Evolutionary conservation across 1,140 invertebrate genomes (phyloP).

Genomic region (Rhyzopertha dominica): DNA sequence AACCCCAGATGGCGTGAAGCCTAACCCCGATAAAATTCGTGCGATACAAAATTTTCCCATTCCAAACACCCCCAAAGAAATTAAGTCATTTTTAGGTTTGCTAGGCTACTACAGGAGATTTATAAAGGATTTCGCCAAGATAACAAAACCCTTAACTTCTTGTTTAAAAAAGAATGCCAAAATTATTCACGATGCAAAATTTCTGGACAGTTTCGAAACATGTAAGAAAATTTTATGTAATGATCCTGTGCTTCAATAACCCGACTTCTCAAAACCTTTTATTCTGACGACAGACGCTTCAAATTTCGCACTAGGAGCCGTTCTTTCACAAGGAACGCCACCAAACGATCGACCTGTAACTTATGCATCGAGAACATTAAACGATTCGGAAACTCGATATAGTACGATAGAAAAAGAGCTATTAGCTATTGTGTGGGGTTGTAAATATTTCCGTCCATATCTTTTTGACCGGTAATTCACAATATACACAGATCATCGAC

Average conservation of each 20-base stretch:
- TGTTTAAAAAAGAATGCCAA: no score
- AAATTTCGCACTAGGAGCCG: slow-evolving; percentile 19
- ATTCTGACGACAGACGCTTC: slow-evolving; percentile 29
- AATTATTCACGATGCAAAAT: no score
- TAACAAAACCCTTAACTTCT: no score
- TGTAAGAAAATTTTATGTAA: no score
- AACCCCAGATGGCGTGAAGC: no score
- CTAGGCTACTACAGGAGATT: no score
- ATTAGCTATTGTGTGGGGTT: slow-evolving; percentile 10
- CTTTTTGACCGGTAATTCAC: slow-evolving; percentile 5
- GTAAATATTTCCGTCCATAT: slow-evolving; percentile 9
- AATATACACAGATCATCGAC: slow-evolving; percentile 6
- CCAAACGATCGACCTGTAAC: slow-evolving; percentile 15
- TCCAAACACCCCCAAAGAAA: no score
- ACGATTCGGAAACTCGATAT: slow-evolving; percentile 5
- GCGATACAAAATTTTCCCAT: no score
- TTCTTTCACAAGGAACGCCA: slow-evolving; percentile 34
- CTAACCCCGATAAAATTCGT: no score
- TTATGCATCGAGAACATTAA: slow-evolving; percentile 10
- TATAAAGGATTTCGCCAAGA: no score
- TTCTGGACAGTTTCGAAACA: no score
- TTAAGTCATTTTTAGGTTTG: no score
- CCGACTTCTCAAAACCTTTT: slow-evolving; percentile 29
- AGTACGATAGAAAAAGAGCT: slow-evolving; percentile 12
- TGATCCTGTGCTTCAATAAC: slow-evolving; percentile 34